Conservation (phyloP, 2,888 invertebrate genomes). For the Panorpa germanica region DNA sequence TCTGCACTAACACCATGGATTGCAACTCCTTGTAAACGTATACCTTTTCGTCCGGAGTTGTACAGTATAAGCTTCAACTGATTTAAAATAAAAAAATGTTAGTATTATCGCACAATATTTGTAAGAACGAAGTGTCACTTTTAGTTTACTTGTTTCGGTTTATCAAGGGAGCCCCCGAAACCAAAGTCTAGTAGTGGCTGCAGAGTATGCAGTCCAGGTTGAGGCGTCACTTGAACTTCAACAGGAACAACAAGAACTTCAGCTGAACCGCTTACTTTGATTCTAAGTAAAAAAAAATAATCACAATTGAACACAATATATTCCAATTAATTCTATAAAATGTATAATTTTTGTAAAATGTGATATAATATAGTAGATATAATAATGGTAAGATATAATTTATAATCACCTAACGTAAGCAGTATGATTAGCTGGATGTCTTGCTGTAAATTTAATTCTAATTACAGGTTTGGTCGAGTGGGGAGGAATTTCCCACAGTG, state of each 20-base stretch:
- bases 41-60: too few species aligned
- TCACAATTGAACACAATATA: too few species aligned
- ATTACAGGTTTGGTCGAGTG: slow-evolving; percentile 76
- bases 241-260: slow-evolving; percentile 62
- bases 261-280: slow-evolving; percentile 45
- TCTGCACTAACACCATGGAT: slow-evolving; percentile 40
- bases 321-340: slow-evolving; percentile 6
- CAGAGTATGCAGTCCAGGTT: slow-evolving; percentile 58
- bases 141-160: slow-evolving; percentile 36
- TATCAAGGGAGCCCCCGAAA: slow-evolving; percentile 49
- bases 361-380: too few species aligned
- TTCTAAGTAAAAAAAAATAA: slow-evolving; percentile 25
- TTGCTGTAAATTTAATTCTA: slow-evolving; percentile 61
- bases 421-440: slow-evolving; percentile 62
- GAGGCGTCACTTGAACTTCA: slow-evolving; percentile 58
- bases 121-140: slow-evolving; percentile 40
- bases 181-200: slow-evolving; percentile 67
- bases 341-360: slow-evolving; percentile 7
- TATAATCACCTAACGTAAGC: slow-evolving; percentile 50
- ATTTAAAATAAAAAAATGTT: too few species aligned
- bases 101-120: too few species aligned
- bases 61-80: too few species aligned
- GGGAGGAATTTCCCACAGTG: slow-evolving; percentile 82
- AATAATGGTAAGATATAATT: slow-evolving; percentile 3
- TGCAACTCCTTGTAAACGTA: slow-evolving; percentile 9